Base-by-base conservation (phyloP, 2,797 vertebrate genomes). In the Halcyon chelicuti region DNA sequence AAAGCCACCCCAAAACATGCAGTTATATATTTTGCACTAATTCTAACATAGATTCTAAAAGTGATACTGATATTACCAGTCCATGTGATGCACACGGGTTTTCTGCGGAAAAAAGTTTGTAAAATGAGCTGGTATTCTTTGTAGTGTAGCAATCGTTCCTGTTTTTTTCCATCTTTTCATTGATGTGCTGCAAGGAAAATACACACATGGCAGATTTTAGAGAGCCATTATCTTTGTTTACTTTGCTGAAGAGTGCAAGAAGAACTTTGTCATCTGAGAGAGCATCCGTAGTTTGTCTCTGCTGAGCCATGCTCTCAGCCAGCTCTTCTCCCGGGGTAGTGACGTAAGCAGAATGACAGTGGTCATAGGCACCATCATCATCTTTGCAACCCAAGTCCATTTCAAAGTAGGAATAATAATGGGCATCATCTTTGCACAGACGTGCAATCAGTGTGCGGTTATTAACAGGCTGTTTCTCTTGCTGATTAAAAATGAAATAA, bases 321-420 rank as follows among this genome's bases (percentile, higher is more conserved):
- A 98, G 90, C 28, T 97, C 87, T 60, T 97, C 65, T 79, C 96
- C 97, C 2, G 96, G 94, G 0, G 54, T 51, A 19, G 97, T 97
- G 67, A 98, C 33, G 0, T 97, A 98, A 87, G 98, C 98, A 1
- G 98, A 98, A 46, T 98, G 96, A 83, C 98, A 98, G 71, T 98
- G 86, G 51, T 98, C 96, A 7, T 98, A 98, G 84, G 78, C 66
- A 5, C 94, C 77, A 14, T 72, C 95, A 14, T 86, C 44, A 68
- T 96, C 96, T 23, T 46, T 98, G 58, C 99, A 99, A 51, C 91
- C 98, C 54, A 99, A 97, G 97, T 99, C 99, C 95, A 99, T 98
- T 97, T 99, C 99, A 14, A 99, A 99, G 96, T 99, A 99, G 29
- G 99, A 99, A 83, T 99, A 99, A 93, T 99, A 99, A 86, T 98